These are phyloP conservation scores for Pangasius djambal DNA, from an alignment of 2,797 vertebrate genomes.

Conservation along the genomic window DNA sequence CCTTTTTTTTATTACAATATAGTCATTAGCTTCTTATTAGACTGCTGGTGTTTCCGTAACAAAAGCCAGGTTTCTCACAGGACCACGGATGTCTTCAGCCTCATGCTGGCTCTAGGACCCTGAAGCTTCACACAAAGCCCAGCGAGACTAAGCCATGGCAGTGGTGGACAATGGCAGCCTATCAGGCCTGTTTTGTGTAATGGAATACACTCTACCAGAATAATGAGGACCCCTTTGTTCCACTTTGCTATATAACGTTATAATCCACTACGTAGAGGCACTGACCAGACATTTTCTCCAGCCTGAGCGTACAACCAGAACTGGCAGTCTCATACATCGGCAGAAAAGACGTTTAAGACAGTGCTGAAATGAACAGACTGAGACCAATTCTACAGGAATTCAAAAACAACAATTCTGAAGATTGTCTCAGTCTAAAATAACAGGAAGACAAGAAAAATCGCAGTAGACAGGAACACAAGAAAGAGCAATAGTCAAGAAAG, in stretches of 20 bases:
- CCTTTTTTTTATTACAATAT: neutral
- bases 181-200: slow-evolving; percentile 40
- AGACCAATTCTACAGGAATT: neutral
- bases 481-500: neutral
- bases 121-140: neutral
- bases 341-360: neutral
- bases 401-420: neutral
- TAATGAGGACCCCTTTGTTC: slow-evolving; percentile 43
- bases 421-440: neutral
- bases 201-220: slow-evolving; percentile 31
- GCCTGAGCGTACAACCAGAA: neutral
- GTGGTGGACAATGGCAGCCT: slow-evolving; percentile 28
- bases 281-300: neutral
- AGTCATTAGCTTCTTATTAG: slow-evolving; percentile 9
- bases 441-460: neutral
- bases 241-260: slow-evolving; percentile 30
- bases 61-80: slow-evolving; percentile 12
- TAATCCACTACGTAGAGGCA: neutral
- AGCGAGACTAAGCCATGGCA: neutral
- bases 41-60: neutral
- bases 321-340: neutral
- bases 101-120: neutral
- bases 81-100: neutral
- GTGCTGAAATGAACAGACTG: neutral
- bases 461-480: neutral